Evolutionary conservation across 2,888 invertebrate genomes (phyloP).

Genomic region (Apoderus coryli): DNA sequence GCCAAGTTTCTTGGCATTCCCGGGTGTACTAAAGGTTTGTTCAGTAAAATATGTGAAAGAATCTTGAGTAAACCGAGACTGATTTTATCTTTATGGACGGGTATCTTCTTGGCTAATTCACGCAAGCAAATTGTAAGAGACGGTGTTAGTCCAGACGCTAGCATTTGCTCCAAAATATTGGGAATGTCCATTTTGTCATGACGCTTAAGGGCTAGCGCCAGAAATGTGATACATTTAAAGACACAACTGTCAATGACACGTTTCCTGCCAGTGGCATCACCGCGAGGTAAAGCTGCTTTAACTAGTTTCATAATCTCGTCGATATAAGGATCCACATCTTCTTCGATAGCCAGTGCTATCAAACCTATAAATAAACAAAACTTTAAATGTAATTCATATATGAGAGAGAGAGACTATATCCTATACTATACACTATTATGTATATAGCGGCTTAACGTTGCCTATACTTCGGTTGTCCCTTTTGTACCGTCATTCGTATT

Average conservation of each 20-base stretch:
- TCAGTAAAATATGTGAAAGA: slow-evolving; percentile 80
- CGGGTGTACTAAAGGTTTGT: slow-evolving; percentile 68
- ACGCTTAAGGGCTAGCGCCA: slow-evolving; percentile 73
- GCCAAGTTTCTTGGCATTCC: slow-evolving; percentile 54
- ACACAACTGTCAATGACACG: slow-evolving; percentile 70
- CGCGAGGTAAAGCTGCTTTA: slow-evolving; percentile 41
- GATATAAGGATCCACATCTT: slow-evolving; percentile 65
- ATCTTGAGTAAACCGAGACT: slow-evolving; percentile 86
- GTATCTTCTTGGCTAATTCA: slow-evolving; percentile 76
- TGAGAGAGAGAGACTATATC: no score
- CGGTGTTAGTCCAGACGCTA: slow-evolving; percentile 80
- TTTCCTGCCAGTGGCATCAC: slow-evolving; percentile 22
- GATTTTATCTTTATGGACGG: slow-evolving; percentile 75
- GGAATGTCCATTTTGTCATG: slow-evolving; percentile 64
- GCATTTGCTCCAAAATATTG: slow-evolving; percentile 80
- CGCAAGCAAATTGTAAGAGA: slow-evolving; percentile 82
- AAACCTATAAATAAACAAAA: slow-evolving; percentile 34
- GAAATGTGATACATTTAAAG: slow-evolving; percentile 82
- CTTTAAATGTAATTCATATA: no score
- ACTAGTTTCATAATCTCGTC: slow-evolving; percentile 72
- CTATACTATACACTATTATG: no score
- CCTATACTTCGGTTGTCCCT: no score
- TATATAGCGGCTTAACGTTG: no score
- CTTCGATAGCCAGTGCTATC: slow-evolving; percentile 76
- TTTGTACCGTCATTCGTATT: no score